A percentile compares a stretch with the other conserved stretches of the same genome.
Evolutionary conservation across 1,140 invertebrate species (phyloP).

Genomic region (Planococcus citri): DNA sequence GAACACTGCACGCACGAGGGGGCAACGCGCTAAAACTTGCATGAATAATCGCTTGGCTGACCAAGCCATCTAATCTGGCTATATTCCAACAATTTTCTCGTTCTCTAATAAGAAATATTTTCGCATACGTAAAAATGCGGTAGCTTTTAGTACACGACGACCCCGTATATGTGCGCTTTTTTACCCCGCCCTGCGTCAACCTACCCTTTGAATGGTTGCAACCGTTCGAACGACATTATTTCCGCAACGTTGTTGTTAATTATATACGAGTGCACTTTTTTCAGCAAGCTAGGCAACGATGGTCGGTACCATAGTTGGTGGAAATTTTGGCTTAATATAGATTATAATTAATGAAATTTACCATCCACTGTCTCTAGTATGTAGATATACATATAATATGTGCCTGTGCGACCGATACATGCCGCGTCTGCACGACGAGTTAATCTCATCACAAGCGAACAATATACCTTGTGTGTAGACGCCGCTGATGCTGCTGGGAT

Average conservation of each 20-base stretch:
- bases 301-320: no score
- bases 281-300: no score
- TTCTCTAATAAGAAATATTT: not conserved
- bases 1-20: no score
- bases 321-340: not conserved
- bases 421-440: not conserved
- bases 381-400: no score
- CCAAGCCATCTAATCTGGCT: slow-evolving; percentile 1
- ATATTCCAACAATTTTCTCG: not conserved
- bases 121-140: not conserved
- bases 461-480: no score
- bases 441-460: not conserved
- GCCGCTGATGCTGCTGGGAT: no score
- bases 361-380: not conserved
- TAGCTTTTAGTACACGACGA: not conserved
- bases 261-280: not conserved
- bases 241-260: not conserved
- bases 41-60: not conserved
- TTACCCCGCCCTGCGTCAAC: no score
- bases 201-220: not conserved
- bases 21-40: not conserved
- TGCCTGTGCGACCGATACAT: not conserved
- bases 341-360: not conserved
- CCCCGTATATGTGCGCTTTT: no score
- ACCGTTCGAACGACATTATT: not conserved